A percentile compares a stretch with the other conserved stretches of the same genome.
Evolutionary conservation across 2,888 invertebrate genomes (phyloP).

Genomic region (Chloroclysta siterata): DNA sequence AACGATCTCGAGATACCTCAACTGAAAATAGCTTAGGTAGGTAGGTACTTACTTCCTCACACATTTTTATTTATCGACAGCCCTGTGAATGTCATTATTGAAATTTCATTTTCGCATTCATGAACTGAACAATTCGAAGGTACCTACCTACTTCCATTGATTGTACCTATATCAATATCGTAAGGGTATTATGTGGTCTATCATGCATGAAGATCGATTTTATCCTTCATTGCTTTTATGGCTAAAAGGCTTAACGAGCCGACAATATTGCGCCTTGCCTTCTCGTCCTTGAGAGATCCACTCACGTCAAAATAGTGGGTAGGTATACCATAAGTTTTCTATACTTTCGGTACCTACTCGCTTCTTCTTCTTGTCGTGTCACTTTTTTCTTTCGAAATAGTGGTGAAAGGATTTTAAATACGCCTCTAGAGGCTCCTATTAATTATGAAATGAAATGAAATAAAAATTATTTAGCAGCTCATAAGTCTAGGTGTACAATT

Average conservation of each 20-base stretch:
- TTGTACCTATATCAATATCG: conserved; percentile 26
- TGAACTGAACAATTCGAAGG: conserved; percentile 15
- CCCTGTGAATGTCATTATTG: conserved; percentile 19
- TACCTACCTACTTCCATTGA: conserved; percentile 24
- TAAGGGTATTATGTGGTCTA: conserved; percentile 42
- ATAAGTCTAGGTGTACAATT: too few relatives aligned
- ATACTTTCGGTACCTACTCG: too few relatives aligned
- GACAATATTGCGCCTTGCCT: conserved; percentile 26
- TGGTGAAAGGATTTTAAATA: too few relatives aligned
- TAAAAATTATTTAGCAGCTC: too few relatives aligned
- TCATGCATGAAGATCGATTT: conserved; percentile 66
- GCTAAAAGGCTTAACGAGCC: conserved; percentile 40
- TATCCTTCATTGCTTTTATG: conserved; percentile 56
- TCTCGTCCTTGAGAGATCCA: neutral
- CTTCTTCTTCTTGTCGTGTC: too few relatives aligned
- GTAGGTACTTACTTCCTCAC: conserved; percentile 44
- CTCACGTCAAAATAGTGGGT: neutral
- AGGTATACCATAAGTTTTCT: neutral
- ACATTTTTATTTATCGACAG: conserved; percentile 30
- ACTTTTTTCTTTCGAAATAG: too few relatives aligned
- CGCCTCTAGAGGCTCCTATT: too few relatives aligned
- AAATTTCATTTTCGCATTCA: conserved; percentile 23
- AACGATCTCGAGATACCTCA: too few relatives aligned
- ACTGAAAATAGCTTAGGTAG: too few relatives aligned
- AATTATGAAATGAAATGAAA: too few relatives aligned